phyloP scores from a whole-genome alignment of 2,113 vertebrate species.

The Reinhardtius hippoglossoides region DNA sequence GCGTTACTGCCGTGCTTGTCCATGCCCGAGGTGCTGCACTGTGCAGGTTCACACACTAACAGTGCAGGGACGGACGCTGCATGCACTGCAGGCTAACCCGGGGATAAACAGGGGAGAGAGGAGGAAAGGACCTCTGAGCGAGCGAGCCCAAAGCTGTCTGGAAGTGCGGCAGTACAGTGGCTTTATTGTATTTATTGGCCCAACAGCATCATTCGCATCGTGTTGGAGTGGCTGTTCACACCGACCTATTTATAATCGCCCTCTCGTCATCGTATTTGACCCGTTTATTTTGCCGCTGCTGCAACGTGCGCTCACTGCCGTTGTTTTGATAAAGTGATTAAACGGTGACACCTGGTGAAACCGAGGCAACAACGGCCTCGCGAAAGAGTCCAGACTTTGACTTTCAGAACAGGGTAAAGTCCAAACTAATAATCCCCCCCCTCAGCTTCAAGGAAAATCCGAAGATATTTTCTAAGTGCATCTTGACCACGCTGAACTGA shows the following conservation, averaged over 20 bases:
- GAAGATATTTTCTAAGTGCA: neutral
- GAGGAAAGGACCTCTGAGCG: slow-evolving; percentile 33
- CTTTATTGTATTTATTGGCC: slow-evolving; percentile 49
- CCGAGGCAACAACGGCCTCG: neutral
- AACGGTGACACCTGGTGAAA: slow-evolving; percentile 7
- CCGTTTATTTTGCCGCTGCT: slow-evolving; percentile 8
- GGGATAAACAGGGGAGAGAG: slow-evolving; percentile 34
- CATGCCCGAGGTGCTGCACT: slow-evolving; percentile 47
- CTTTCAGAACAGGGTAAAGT: slow-evolving; percentile 18
- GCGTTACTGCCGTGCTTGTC: slow-evolving; percentile 43
- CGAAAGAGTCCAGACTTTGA: slow-evolving; percentile 19
- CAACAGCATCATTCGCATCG: slow-evolving; percentile 54
- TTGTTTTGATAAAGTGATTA: slow-evolving; percentile 5
- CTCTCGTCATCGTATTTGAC: slow-evolving; percentile 33
- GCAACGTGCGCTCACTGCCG: neutral
- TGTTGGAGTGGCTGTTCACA: slow-evolving; percentile 54
- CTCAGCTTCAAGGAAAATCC: slow-evolving; percentile 26
- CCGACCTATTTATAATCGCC: slow-evolving; percentile 64
- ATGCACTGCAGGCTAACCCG: slow-evolving; percentile 41
- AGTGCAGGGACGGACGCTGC: slow-evolving; percentile 51
- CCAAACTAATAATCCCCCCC: slow-evolving; percentile 19
- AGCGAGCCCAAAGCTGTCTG: slow-evolving; percentile 38
- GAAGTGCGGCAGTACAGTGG: slow-evolving; percentile 36
- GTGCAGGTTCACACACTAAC: slow-evolving; percentile 41
- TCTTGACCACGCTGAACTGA: slow-evolving; percentile 1